Percentiles rank a stretch among this genome's conserved stretches.
phyloP scores from a whole-genome alignment of 2,888 invertebrate species.

The Pocota personata region DNA sequence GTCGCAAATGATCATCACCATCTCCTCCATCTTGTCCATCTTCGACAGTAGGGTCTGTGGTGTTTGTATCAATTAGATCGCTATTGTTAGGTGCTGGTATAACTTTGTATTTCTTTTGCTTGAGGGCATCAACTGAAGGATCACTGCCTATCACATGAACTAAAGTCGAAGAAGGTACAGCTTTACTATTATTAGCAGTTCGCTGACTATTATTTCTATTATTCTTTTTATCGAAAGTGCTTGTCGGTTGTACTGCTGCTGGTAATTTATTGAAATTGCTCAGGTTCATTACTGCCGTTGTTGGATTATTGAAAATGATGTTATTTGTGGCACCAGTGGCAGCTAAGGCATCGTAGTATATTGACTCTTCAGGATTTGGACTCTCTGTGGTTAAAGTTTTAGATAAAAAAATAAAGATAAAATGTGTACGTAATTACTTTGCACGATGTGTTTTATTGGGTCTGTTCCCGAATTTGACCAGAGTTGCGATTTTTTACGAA shows the following conservation, averaged over 20 bases:
- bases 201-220: conserved; percentile 40
- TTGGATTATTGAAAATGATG: conserved; percentile 34
- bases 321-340: conserved; percentile 83
- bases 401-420: background rate
- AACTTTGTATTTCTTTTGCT: conserved; percentile 59
- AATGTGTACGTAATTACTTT: background rate
- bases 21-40: conserved; percentile 58
- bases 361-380: conserved; percentile 88
- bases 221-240: conserved; percentile 16
- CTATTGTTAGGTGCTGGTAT: conserved; percentile 34
- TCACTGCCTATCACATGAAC: conserved; percentile 45
- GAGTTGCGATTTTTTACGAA: too few relatives aligned
- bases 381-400: conserved; percentile 25
- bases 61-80: conserved; percentile 37
- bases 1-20: conserved; percentile 59
- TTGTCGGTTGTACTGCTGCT: conserved; percentile 22
- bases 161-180: conserved; percentile 28
- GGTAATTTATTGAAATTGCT: conserved; percentile 33
- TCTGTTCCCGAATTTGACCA: too few relatives aligned
- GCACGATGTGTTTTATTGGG: too few relatives aligned
- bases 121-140: conserved; percentile 12
- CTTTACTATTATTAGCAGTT: conserved; percentile 23
- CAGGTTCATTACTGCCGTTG: conserved; percentile 21
- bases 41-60: conserved; percentile 57
- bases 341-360: conserved; percentile 92